A percentile compares a stretch with the other conserved stretches of the same genome.
Conservation (phyloP, 2,113 vertebrate species). For the Seriola aureovittata region DNA sequence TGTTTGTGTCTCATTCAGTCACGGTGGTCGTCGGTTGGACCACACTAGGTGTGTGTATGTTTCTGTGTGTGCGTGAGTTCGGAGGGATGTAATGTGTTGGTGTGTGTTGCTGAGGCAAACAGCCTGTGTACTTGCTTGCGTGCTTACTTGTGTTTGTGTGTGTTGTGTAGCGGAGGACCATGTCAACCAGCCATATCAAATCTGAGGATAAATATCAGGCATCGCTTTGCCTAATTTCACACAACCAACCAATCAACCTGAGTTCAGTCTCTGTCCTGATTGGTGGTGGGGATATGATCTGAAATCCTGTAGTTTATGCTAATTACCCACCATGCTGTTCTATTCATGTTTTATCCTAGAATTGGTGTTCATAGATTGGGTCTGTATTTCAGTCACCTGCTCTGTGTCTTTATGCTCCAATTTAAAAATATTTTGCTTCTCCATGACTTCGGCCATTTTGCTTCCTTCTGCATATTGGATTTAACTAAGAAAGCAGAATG, state of each 20-base stretch:
- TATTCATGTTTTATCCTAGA: conserved; percentile 64
- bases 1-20: conserved; percentile 69
- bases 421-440: background rate
- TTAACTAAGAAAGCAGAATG: background rate
- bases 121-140: background rate
- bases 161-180: conserved; percentile 34
- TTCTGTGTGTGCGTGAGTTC: conserved; percentile 32
- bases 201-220: conserved; percentile 69
- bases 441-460: background rate
- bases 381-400: conserved; percentile 5
- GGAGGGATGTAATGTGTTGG: conserved; percentile 9
- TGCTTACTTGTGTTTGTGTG: conserved; percentile 18
- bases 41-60: conserved; percentile 70
- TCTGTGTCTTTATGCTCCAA: background rate
- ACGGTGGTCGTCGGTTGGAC: conserved; percentile 74
- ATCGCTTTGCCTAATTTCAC: conserved; percentile 79
- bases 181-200: conserved; percentile 71
- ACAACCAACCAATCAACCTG: conserved; percentile 73
- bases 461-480: background rate
- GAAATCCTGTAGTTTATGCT: conserved; percentile 69
- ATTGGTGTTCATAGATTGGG: conserved; percentile 37
- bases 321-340: conserved; percentile 72
- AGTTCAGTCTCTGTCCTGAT: conserved; percentile 61
- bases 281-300: conserved; percentile 66
- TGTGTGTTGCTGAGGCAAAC: conserved; percentile 17